Conservation (phyloP, 1,140 invertebrate genomes). For the Neotoxoptera formosana region DNA sequence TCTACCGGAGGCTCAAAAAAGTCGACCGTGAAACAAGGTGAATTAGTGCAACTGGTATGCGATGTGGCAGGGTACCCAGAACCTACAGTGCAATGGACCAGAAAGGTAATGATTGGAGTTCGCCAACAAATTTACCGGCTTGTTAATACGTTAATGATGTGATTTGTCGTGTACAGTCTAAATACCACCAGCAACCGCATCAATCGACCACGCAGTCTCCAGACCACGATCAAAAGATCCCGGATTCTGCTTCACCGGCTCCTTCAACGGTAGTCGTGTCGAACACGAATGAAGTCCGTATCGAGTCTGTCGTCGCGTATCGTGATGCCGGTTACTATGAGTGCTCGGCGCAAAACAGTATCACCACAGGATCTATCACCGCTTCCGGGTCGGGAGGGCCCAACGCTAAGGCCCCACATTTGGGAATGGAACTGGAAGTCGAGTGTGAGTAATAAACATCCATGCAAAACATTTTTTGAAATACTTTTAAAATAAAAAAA, state of each 20-base stretch:
- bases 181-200: neutral
- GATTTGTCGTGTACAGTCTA: neutral
- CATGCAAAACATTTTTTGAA: neutral
- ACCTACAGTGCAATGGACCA: conserved; percentile 5
- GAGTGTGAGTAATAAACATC: conserved; percentile 22
- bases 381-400: neutral
- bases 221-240: neutral
- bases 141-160: neutral
- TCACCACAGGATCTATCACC: neutral
- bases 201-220: neutral
- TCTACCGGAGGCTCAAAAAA: neutral
- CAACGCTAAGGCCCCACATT: neutral
- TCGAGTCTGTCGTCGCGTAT: neutral
- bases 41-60: neutral
- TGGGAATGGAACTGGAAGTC: conserved; percentile 18
- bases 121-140: neutral
- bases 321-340: conserved; percentile 42
- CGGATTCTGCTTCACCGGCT: neutral
- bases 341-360: conserved; percentile 17
- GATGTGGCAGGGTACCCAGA: neutral
- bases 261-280: neutral
- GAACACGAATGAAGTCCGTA: conserved; percentile 32
- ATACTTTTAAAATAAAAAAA: neutral
- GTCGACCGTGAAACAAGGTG: neutral
- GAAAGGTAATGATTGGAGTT: neutral